phyloP scores from a whole-genome alignment of 1,140 invertebrate species.

The Drosophila triauraria region DNA sequence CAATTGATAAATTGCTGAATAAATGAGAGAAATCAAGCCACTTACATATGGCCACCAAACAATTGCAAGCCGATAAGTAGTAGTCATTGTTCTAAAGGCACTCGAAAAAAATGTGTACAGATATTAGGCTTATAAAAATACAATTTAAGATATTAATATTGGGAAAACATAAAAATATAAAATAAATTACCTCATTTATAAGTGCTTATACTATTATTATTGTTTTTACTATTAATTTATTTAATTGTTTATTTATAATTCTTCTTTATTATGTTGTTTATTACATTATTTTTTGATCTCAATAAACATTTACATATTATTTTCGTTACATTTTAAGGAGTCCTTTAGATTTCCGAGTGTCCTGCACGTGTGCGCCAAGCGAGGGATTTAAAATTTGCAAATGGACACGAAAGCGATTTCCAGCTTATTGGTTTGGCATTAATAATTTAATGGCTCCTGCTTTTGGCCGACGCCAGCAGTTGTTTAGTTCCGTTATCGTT shows the following conservation, averaged over 20 bases:
- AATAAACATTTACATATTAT: no score
- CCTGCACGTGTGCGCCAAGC: not conserved
- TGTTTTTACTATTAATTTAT: not conserved
- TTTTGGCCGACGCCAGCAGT: slow-evolving; percentile 45
- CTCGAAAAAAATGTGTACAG: not conserved
- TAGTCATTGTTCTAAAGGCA: slow-evolving; percentile 2
- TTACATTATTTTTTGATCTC: no score
- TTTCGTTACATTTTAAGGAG: not conserved
- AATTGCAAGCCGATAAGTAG: slow-evolving; percentile 20
- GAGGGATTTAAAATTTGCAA: slow-evolving; percentile 31
- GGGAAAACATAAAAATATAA: no score
- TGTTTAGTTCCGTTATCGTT: slow-evolving; percentile 34
- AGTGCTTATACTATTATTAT: not conserved
- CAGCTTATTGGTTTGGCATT: slow-evolving; percentile 46
- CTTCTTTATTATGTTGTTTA: no score
- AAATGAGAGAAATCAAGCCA: slow-evolving; percentile 27
- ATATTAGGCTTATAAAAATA: not conserved
- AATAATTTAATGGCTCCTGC: slow-evolving; percentile 41
- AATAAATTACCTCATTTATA: no score
- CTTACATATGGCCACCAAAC: slow-evolving; percentile 20
- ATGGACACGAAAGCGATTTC: slow-evolving; percentile 43
- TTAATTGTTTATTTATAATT: no score
- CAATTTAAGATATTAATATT: no score
- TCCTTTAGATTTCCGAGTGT: slow-evolving; percentile 5
- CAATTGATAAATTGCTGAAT: slow-evolving; percentile 18